These are phyloP conservation scores for Aldabrachelys gigantea DNA, from an alignment of 2,113 vertebrate genomes.

Conservation along the genomic window DNA sequence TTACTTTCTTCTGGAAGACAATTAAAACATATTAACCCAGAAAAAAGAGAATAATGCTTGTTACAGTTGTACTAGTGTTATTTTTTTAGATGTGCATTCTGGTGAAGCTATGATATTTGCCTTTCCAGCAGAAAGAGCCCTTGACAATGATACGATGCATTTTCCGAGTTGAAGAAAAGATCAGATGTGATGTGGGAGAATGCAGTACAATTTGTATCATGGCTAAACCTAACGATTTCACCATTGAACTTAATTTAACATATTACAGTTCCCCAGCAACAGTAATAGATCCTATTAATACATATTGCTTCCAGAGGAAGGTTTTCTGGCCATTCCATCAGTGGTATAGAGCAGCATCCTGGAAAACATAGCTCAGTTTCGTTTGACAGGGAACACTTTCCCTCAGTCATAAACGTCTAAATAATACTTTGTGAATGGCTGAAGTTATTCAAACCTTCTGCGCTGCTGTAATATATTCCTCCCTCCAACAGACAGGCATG, in stretches of 20 bases:
- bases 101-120: background rate
- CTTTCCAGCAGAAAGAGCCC: background rate
- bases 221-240: background rate
- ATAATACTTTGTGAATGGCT: constrained; percentile 61
- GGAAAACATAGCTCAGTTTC: constrained; percentile 56
- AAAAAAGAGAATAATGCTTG: background rate
- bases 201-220: background rate
- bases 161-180: background rate
- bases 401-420: constrained; percentile 63
- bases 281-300: background rate
- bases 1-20: background rate
- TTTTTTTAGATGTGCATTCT: background rate
- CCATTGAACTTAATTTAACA: background rate
- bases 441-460: constrained; percentile 68
- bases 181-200: background rate
- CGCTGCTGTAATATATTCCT: constrained; percentile 64
- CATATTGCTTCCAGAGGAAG: constrained; percentile 17
- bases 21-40: background rate
- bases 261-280: background rate
- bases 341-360: constrained; percentile 26
- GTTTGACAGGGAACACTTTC: constrained; percentile 59
- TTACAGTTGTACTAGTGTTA: background rate
- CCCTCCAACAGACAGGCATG: constrained; percentile 49
- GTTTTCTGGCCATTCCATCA: background rate
- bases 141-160: background rate